These are phyloP conservation scores for Poeciliopsis turrubarensis DNA, from an alignment of 2,113 vertebrate genomes.

Conservation along the genomic window DNA sequence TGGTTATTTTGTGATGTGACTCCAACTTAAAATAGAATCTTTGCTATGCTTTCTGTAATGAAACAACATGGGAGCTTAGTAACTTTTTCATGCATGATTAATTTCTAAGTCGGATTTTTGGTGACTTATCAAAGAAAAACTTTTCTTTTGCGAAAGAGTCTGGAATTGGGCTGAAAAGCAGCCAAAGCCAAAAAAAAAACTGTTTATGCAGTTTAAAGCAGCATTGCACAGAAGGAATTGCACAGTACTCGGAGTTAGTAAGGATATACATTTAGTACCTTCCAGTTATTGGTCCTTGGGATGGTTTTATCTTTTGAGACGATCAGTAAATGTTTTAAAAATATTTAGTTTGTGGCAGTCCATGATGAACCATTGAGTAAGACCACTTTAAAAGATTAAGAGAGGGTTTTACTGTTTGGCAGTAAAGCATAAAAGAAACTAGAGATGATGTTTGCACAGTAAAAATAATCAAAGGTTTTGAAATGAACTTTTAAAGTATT, in stretches of 20 bases:
- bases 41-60: too few relatives aligned
- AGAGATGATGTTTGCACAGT: not conserved
- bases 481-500: not conserved
- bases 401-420: not conserved
- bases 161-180: not conserved
- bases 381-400: not conserved
- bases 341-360: not conserved
- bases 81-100: too few relatives aligned
- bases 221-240: not conserved
- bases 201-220: not conserved
- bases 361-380: not conserved
- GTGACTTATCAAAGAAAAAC: not conserved
- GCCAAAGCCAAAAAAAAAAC: too few relatives aligned
- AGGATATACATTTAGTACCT: not conserved
- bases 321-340: not conserved
- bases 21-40: too few relatives aligned
- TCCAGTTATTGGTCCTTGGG: not conserved
- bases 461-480: not conserved
- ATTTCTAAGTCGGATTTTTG: too few relatives aligned
- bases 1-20: too few relatives aligned
- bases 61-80: too few relatives aligned
- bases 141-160: not conserved
- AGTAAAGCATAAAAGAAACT: not conserved
- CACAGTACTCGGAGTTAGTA: not conserved
- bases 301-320: not conserved